Conservation (phyloP, 2,888 invertebrate species). For the Diplolepis rosae region DNA sequence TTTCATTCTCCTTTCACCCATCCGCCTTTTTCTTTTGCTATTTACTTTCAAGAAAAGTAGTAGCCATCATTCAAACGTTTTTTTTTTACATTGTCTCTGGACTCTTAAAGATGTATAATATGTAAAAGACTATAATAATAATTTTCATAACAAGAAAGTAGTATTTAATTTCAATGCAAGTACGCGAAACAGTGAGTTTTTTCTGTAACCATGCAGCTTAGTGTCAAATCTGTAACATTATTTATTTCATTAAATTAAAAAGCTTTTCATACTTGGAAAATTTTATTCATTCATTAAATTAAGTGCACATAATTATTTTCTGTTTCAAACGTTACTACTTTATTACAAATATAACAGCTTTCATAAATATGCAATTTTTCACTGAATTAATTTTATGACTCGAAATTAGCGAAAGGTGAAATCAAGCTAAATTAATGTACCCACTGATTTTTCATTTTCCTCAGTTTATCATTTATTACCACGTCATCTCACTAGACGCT, state of each 20-base stretch:
- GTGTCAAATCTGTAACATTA: slow-evolving; percentile 5
- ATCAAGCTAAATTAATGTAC: not conserved
- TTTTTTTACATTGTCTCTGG: not conserved
- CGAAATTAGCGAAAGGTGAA: not conserved
- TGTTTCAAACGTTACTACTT: not conserved
- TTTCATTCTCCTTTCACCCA: slow-evolving; percentile 7
- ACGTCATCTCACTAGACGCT: not conserved
- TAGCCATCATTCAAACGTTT: slow-evolving; percentile 3
- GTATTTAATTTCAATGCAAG: slow-evolving; percentile 10
- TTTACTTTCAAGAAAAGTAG: slow-evolving; percentile 23
- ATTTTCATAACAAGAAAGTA: slow-evolving; percentile 4
- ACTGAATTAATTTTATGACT: not conserved
- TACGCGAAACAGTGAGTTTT: not conserved
- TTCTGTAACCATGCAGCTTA: slow-evolving; percentile 5
- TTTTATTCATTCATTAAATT: not conserved
- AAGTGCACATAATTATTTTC: not conserved
- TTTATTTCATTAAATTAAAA: not conserved
- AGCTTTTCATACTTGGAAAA: not conserved
- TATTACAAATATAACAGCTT: too few relatives aligned
- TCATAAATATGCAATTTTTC: too few relatives aligned
- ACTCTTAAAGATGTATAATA: not conserved
- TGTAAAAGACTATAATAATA: too few relatives aligned
- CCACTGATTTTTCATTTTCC: not conserved
- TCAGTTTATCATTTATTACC: not conserved
- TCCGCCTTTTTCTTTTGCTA: slow-evolving; percentile 18